Percentiles rank a stretch among this genome's conserved stretches.
Conservation (phyloP, 2,888 invertebrate genomes). For the Calephelis perditalis region DNA sequence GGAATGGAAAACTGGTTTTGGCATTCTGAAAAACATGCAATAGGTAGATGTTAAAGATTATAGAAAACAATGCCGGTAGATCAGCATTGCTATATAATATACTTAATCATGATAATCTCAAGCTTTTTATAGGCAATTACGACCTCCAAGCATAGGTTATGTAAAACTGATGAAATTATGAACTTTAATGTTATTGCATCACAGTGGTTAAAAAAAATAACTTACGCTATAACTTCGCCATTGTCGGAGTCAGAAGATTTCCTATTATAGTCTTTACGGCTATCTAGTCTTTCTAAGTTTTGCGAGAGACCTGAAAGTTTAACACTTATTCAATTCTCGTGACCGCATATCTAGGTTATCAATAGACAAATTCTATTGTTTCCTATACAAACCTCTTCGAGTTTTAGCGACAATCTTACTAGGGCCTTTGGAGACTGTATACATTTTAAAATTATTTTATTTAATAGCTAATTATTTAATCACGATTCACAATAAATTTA, state of each 20-base stretch:
- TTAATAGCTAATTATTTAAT: slow-evolving; percentile 39
- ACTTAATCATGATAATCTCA: no score
- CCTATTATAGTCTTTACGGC: slow-evolving; percentile 83
- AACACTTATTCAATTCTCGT: slow-evolving; percentile 36
- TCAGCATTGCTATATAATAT: neutral
- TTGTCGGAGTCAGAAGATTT: slow-evolving; percentile 83
- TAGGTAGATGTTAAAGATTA: no score
- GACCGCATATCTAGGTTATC: slow-evolving; percentile 28
- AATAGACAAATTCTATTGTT: slow-evolving; percentile 16
- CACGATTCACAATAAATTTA: slow-evolving; percentile 58
- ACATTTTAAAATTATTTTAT: slow-evolving; percentile 79
- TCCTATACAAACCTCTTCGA: slow-evolving; percentile 80
- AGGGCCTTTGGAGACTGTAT: slow-evolving; percentile 91
- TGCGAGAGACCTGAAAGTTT: slow-evolving; percentile 83
- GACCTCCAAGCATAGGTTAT: slow-evolving; percentile 57
- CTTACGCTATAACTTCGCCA: slow-evolving; percentile 82
- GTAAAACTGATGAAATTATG: slow-evolving; percentile 68
- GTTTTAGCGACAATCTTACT: slow-evolving; percentile 94
- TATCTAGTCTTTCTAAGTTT: slow-evolving; percentile 88
- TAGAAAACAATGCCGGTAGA: neutral
- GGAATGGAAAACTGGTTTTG: slow-evolving; percentile 89
- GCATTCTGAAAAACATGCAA: slow-evolving; percentile 75
- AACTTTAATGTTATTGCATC: slow-evolving; percentile 38
- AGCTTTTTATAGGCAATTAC: slow-evolving; percentile 15
- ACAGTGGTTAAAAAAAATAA: slow-evolving; percentile 30